Conservation (phyloP, 2,797 vertebrate species). For the Oryzias dopingdopingensis region DNA sequence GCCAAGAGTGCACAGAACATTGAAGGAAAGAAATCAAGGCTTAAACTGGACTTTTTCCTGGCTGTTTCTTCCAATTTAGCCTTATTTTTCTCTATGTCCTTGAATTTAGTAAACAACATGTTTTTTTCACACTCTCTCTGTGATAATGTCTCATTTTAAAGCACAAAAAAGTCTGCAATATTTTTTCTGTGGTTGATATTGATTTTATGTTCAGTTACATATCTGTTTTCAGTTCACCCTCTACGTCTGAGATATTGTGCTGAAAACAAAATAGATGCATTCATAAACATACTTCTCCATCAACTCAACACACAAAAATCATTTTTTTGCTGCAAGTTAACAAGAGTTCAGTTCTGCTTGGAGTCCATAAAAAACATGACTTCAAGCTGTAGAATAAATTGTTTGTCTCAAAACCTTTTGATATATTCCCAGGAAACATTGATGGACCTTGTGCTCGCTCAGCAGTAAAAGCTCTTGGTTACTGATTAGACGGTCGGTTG, state of each 20-base stretch:
- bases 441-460: no score
- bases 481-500: conserved; percentile 3
- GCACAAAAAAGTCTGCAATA: neutral
- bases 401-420: neutral
- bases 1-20: conserved; percentile 45
- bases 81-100: conserved; percentile 35
- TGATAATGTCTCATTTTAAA: neutral
- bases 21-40: conserved; percentile 33
- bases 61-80: conserved; percentile 27
- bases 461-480: neutral
- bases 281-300: no score
- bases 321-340: neutral
- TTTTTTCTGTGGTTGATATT: neutral
- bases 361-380: neutral
- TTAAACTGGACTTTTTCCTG: conserved; percentile 34
- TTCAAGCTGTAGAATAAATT: neutral
- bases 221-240: no score
- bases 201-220: no score
- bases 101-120: conserved; percentile 32
- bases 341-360: no score
- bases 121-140: no score
- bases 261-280: no score
- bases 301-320: neutral
- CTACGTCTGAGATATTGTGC: no score
- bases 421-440: neutral